A percentile compares a stretch with the other conserved stretches of the same genome.
Evolutionary conservation across 1,140 invertebrate species (phyloP).

Genomic region (Panagrolaimus sp.): DNA sequence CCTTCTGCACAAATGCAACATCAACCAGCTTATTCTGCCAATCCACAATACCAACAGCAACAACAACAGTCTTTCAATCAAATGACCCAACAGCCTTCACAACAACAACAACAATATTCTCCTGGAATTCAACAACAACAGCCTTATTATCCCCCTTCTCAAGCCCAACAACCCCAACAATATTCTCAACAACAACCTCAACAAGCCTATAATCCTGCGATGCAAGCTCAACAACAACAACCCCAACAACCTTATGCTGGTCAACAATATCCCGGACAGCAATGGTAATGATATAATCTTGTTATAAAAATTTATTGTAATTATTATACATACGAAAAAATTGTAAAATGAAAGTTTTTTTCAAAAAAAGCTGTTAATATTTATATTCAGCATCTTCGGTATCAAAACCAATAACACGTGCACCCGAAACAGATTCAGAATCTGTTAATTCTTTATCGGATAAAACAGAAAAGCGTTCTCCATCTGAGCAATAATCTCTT

Average conservation of each 20-base stretch:
- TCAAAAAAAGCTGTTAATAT: neutral
- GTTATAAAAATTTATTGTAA: no score
- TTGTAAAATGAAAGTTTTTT: neutral
- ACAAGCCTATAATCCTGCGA: neutral
- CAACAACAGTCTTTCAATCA: conserved; percentile 1
- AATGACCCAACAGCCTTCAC: neutral
- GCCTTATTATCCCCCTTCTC: neutral
- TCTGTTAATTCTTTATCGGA: conserved; percentile 6
- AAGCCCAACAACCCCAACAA: neutral
- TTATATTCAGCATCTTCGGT: neutral
- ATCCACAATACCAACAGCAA: neutral
- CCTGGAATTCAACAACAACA: neutral
- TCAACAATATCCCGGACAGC: neutral
- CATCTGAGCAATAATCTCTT: neutral
- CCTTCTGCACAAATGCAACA: neutral
- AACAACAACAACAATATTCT: neutral
- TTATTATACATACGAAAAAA: no score
- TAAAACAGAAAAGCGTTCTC: neutral
- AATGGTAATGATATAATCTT: no score
- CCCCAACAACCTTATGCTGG: neutral
- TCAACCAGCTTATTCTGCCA: neutral
- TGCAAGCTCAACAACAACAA: conserved; percentile 2
- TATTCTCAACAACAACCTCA: neutral
- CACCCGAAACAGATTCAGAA: conserved; percentile 7
- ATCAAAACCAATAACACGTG: conserved; percentile 2